Evolutionary conservation across 2,113 vertebrate species (phyloP).

Genomic region (Notechis scutatus): DNA sequence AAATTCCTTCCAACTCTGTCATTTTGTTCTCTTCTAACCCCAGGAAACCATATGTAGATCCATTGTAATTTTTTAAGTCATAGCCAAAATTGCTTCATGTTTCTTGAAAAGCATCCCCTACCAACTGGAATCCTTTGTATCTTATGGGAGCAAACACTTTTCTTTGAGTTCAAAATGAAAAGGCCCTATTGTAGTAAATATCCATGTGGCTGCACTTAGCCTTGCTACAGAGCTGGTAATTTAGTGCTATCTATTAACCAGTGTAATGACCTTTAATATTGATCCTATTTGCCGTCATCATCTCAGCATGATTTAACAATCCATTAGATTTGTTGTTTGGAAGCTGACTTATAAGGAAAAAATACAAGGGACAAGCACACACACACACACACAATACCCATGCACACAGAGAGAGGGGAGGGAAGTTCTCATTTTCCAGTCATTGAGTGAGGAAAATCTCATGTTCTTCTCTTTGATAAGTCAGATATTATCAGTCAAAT

Average conservation of each 20-base stretch:
- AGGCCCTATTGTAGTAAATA: background rate
- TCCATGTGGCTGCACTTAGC: background rate
- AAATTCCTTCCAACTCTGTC: no score
- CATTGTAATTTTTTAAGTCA: background rate
- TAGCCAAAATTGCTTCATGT: background rate
- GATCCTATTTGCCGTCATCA: background rate
- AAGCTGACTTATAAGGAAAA: background rate
- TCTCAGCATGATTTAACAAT: background rate
- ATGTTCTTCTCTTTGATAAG: background rate
- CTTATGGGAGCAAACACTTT: background rate
- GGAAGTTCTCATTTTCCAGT: background rate
- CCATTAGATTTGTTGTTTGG: background rate
- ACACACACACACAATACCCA: background rate
- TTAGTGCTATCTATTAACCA: background rate
- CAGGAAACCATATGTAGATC: background rate
- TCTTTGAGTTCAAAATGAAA: background rate
- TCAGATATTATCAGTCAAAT: background rate
- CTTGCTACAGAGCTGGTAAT: background rate
- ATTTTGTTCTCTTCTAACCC: background rate
- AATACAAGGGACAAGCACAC: background rate
- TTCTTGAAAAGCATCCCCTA: background rate
- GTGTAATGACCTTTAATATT: slow-evolving; percentile 8
- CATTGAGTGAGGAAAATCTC: background rate
- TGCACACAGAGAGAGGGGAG: background rate
- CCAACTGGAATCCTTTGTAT: background rate